A percentile compares a stretch with the other conserved stretches of the same genome.
Evolutionary conservation across 2,113 vertebrate genomes (phyloP).

Genomic region (Rhynchopsitta pachyrhyncha): DNA sequence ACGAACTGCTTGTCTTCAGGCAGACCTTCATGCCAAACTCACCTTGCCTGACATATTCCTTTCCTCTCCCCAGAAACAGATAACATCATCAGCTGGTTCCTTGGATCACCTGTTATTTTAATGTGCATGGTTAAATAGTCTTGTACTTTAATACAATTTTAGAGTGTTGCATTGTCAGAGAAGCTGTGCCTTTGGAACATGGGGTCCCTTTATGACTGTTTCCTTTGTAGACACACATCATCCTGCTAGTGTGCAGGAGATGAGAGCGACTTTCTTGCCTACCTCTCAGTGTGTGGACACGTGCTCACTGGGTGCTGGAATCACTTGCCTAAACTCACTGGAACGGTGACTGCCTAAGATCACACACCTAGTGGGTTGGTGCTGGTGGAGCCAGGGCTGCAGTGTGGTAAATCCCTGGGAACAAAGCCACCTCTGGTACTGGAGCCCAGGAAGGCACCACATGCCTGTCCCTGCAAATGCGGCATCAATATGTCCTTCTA

Average conservation of each 20-base stretch:
- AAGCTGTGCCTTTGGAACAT: not conserved
- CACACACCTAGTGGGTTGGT: accelerated
- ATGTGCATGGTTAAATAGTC: not conserved
- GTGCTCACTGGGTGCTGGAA: not conserved
- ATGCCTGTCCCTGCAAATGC: not conserved
- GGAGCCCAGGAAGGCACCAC: not conserved
- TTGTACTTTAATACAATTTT: not conserved
- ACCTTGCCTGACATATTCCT: not conserved
- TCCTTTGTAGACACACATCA: not conserved
- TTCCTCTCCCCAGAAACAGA: not conserved
- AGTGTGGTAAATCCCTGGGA: not conserved
- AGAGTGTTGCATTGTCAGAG: not conserved
- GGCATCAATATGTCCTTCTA: accelerated
- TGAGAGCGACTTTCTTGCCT: not conserved
- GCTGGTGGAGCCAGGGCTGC: not conserved
- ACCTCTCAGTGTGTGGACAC: not conserved
- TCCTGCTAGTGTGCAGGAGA: not conserved
- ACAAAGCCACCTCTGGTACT: not conserved
- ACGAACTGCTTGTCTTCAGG: not conserved
- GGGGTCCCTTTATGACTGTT: not conserved
- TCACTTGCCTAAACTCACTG: accelerated
- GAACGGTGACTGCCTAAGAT: not conserved
- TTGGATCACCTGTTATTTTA: not conserved
- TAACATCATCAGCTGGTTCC: not conserved
- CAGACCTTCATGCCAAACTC: not conserved